These are phyloP conservation scores for Callipepla californica DNA, from an alignment of 2,113 vertebrate species.

Conservation along the genomic window DNA sequence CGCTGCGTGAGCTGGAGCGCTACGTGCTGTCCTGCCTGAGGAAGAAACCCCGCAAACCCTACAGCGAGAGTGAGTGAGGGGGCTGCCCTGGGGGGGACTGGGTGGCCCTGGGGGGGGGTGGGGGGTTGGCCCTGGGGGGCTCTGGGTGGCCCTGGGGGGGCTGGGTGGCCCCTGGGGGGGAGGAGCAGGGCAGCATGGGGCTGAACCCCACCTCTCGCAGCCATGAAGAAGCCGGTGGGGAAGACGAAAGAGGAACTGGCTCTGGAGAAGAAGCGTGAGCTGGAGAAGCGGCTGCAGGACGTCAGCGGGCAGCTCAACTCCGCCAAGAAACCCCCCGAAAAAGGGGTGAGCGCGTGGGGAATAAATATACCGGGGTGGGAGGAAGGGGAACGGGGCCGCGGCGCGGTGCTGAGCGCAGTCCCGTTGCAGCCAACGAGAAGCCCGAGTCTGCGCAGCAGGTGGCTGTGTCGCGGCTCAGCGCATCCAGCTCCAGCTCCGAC, in stretches of 20 bases:
- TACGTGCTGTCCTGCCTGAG: constrained; percentile 93
- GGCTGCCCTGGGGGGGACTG: too few species aligned
- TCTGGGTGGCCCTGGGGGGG: too few species aligned
- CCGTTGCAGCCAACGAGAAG: constrained; percentile 84
- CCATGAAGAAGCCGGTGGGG: constrained; percentile 87
- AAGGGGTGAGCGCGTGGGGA: constrained; percentile 81
- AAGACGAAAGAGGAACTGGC: constrained; percentile 92
- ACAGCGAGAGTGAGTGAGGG: constrained; percentile 74
- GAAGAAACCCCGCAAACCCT: constrained; percentile 93
- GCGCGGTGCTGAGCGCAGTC: not conserved
- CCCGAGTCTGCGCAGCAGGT: constrained; percentile 77
- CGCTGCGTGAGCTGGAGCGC: constrained; percentile 89
- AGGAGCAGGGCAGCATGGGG: rapidly evolving
- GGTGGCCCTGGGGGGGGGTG: rapidly evolving
- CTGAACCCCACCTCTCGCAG: not conserved
- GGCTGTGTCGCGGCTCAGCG: constrained; percentile 89
- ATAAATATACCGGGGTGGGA: too few species aligned
- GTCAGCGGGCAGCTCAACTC: constrained; percentile 95
- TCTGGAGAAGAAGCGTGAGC: constrained; percentile 91
- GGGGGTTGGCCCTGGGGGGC: rapidly evolving
- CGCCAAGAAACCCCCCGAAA: constrained; percentile 89
- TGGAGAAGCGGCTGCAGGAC: constrained; percentile 90
- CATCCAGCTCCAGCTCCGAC: constrained; percentile 84
- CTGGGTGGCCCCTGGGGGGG: too few species aligned
- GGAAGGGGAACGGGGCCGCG: too few species aligned